Base-by-base conservation (phyloP, 2,797 vertebrate genomes). In the Dipus sagitta region DNA sequence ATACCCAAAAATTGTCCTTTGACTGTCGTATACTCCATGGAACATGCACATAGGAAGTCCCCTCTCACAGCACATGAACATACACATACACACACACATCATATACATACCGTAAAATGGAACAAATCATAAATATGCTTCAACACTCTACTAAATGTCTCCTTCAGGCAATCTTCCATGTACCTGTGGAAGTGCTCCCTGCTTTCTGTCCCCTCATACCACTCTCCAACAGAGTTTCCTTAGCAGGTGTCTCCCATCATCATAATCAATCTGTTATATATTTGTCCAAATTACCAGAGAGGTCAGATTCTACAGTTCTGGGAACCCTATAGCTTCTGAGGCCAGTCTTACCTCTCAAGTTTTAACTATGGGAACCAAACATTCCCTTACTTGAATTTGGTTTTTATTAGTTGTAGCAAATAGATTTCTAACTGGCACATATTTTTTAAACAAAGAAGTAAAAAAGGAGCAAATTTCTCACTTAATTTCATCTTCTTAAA, bases 391-490 rank as follows among this genome's bases (percentile, higher is more conserved):
- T 18, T 86, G 30, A 81, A 94, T 91, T 65, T 90, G 17, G 1
- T 47, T 81, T 85, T 72, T 60, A 54, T 84, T n/a, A 54, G 52
- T 60, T 84, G 9, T 30, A 76, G 70, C 23, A 68, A 77, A 93
- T 20, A 78, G 15, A 94, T 77, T 89, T 17, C 70, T 64, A 13
- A 91, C 20, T 21, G 42, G 38, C 6, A 6, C 30, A 60, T 18
- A 12, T 7, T 62, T 52, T 74, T 75, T 60, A 85, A 77, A 58
- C 9, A 47, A 67, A 65, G 70, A 65, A 65, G 21, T 26, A 78
- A 90, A 90, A 91, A 7, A 38, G n/a, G 5, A 78, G 20, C 7
- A 94, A 92, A 77, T 30, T 89, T 87, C 38, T 93, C 32, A 47
- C 32, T 93, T 18, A 34, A 6, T 62, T 86, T 28, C 24, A 82